Evolutionary conservation across 2,113 vertebrate species (phyloP), one percentile per base, ranked within the genome.

Genomic region (Grammatotria lemairii): DNA sequence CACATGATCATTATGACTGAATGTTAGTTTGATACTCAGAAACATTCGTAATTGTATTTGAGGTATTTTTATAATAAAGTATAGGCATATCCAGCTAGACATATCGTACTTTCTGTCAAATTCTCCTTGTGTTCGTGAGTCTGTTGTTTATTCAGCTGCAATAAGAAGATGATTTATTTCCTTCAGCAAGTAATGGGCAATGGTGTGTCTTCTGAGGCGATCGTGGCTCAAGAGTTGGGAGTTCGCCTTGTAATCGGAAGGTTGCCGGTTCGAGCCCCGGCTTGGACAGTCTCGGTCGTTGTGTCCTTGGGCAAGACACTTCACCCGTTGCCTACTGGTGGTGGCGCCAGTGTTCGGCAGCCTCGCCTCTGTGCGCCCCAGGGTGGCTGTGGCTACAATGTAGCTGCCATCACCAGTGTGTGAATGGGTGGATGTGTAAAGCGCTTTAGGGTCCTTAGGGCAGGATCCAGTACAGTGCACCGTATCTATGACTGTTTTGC

Each of bases 371-470:
- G 51, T 53, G 51, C 1, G 0, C 1, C 53, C 54, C 54, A 26
- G 21, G 54, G 54, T 1, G 21, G 54, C 54, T 57, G 54, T 57
- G 21, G 54, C 23, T 57, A 26, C 12, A 57, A 14, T 14, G 54
- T 57, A 58, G 55, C 23, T 16, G 13, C 55, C 55, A 58, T 58
- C 55, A 58, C 23, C 7, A 16, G 3, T 28, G 1, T 28, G 21
- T 55, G n/a, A 0, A 54, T 54, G 51, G 1, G 0, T 8, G 53
- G 0, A 1, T 1, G 0, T 58, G 8, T 28, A 16, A 16, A 58
- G 55, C 0, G 4, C 23, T 58, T 57, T 57, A 0, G 13, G 55
- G 55, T 57, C 53, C 4, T 23, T 55, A 55, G 53, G 54, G 53
- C 63, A 68, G 63, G 33, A 40, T 21, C n/a, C 65, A 70, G 5